Percentiles rank a stretch among this genome's conserved stretches.
These are phyloP conservation scores for Agrochola lychnidis DNA, from an alignment of 2,888 invertebrate species.

Conservation along the genomic window DNA sequence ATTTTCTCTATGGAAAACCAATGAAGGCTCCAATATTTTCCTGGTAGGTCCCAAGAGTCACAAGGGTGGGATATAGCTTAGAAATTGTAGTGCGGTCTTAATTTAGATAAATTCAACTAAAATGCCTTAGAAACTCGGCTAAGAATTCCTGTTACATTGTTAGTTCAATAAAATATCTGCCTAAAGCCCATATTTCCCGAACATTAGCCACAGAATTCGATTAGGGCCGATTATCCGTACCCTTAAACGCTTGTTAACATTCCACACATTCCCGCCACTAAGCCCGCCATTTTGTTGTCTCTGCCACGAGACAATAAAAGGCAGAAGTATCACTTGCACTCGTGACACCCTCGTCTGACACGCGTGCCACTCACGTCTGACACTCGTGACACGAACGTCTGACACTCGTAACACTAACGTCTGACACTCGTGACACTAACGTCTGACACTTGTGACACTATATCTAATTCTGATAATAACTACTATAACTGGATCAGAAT, in stretches of 20 bases:
- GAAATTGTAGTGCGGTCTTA: background rate
- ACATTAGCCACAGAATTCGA: slow-evolving; percentile 59
- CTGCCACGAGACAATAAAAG: background rate
- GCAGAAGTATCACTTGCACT: slow-evolving; percentile 24
- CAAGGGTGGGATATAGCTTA: background rate
- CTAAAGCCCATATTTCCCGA: slow-evolving; percentile 35
- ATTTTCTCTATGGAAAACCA: background rate
- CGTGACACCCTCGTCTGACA: background rate
- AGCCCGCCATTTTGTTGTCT: slow-evolving; percentile 48
- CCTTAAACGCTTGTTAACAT: slow-evolving; percentile 62
- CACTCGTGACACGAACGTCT: background rate
- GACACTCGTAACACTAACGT: background rate
- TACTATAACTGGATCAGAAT: background rate
- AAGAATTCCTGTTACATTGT: slow-evolving; percentile 13
- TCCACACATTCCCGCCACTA: slow-evolving; percentile 52
- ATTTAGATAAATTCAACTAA: slow-evolving; percentile 1
- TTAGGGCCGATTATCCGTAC: slow-evolving; percentile 53
- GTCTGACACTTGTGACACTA: background rate
- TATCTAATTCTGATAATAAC: too few relatives aligned
- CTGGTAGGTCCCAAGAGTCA: background rate
- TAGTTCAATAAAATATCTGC: slow-evolving; percentile 46
- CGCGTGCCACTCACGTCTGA: background rate
- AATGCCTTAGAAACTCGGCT: background rate
- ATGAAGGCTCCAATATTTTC: background rate
- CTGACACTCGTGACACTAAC: background rate